Conservation (phyloP, 2,113 vertebrate species). For the Rattus norvegicus region DNA sequence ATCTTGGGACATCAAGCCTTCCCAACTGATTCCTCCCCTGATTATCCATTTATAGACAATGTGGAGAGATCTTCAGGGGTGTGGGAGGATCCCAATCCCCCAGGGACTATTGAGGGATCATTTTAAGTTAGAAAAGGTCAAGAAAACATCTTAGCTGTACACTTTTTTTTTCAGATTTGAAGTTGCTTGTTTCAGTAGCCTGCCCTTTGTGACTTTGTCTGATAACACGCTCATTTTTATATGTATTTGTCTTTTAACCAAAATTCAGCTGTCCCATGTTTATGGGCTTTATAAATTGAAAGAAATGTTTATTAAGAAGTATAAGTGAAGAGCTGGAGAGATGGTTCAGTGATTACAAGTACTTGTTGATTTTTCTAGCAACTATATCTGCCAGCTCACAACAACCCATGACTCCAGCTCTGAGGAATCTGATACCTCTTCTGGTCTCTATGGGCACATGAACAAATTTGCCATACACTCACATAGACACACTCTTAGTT, state of each 20-base stretch:
- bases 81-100: neutral
- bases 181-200: neutral
- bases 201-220: neutral
- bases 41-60: neutral
- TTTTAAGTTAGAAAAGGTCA: neutral
- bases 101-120: neutral
- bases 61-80: neutral
- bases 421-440: neutral
- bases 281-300: neutral
- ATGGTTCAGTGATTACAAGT: neutral
- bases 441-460: neutral
- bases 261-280: neutral
- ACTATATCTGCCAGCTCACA: neutral
- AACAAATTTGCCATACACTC: neutral
- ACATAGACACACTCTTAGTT: neutral
- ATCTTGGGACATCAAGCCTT: neutral
- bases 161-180: neutral
- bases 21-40: neutral
- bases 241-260: neutral
- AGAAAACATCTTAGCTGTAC: neutral
- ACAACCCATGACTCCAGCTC: neutral
- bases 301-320: neutral
- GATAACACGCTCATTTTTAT: too few relatives aligned
- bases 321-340: neutral
- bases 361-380: neutral